These are phyloP conservation scores for Metridium senile DNA, from an alignment of 92 coral and sea anemone species.

Conservation along the genomic window DNA sequence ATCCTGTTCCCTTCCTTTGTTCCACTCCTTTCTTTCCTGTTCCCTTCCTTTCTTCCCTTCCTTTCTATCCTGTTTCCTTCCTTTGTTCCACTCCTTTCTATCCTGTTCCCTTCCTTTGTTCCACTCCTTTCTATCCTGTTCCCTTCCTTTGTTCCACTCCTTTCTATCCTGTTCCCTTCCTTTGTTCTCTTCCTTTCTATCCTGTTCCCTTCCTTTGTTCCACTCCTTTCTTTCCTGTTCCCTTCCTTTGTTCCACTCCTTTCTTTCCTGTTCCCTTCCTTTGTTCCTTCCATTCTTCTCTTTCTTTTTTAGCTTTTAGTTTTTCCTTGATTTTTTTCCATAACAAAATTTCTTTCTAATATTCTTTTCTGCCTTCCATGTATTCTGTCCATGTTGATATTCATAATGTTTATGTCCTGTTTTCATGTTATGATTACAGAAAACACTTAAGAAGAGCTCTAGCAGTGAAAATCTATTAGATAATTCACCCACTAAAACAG, in stretches of 20 bases:
- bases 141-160: neutral
- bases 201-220: neutral
- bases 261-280: too few relatives aligned
- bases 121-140: too few relatives aligned
- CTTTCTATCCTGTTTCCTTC: too few relatives aligned
- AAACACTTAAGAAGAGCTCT: conserved; percentile 61
- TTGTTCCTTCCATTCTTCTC: neutral
- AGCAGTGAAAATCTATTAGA: conserved; percentile 31
- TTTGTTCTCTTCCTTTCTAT: neutral
- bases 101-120: neutral
- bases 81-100: neutral
- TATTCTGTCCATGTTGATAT: neutral
- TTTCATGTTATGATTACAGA: conserved; percentile 45
- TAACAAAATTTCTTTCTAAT: neutral
- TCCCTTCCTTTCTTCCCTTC: neutral
- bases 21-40: too few relatives aligned
- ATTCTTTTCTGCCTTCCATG: too few relatives aligned
- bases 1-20: too few relatives aligned
- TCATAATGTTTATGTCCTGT: neutral
- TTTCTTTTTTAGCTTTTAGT: neutral
- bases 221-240: neutral
- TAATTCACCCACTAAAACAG: conserved; percentile 33
- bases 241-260: neutral
- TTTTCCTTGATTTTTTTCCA: neutral
- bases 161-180: neutral